Evolutionary conservation across 2,797 vertebrate species (phyloP).

Genomic region (Rhinella marina): DNA sequence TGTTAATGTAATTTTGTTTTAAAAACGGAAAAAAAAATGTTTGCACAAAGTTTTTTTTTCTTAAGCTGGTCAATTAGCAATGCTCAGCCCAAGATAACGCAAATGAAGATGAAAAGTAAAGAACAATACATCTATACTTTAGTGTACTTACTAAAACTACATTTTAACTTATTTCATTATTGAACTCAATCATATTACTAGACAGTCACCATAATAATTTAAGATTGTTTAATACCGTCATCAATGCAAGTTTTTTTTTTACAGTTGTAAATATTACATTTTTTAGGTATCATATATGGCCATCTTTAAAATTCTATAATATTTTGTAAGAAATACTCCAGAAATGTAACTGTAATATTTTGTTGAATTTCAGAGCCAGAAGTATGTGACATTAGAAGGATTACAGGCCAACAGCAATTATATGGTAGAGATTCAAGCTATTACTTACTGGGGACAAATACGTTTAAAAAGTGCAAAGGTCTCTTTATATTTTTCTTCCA

Average conservation of each 20-base stretch:
- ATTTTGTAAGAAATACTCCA: not conserved
- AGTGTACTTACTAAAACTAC: not conserved
- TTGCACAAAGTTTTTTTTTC: too few relatives aligned
- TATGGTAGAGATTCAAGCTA: conserved; percentile 88
- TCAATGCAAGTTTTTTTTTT: too few relatives aligned
- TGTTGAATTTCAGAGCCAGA: conserved; percentile 77
- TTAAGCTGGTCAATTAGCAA: too few relatives aligned
- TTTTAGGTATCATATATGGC: not conserved
- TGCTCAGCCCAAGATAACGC: too few relatives aligned
- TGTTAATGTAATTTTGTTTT: not conserved
- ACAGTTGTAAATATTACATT: not conserved
- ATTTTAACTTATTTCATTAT: not conserved
- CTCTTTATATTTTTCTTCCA: conserved; percentile 83
- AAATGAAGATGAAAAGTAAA: too few relatives aligned
- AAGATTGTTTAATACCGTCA: too few relatives aligned
- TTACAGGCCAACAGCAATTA: conserved; percentile 86
- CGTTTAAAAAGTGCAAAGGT: conserved; percentile 91
- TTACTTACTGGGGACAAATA: conserved; percentile 91
- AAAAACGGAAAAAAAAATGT: too few relatives aligned
- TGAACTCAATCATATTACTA: not conserved
- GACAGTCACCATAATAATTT: not conserved
- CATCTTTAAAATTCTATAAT: not conserved
- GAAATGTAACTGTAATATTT: not conserved
- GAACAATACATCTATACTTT: not conserved
- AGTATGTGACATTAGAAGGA: conserved; percentile 83